Evolutionary conservation across 2,113 vertebrate genomes (phyloP).

Genomic region (Chunga burmeisteri): DNA sequence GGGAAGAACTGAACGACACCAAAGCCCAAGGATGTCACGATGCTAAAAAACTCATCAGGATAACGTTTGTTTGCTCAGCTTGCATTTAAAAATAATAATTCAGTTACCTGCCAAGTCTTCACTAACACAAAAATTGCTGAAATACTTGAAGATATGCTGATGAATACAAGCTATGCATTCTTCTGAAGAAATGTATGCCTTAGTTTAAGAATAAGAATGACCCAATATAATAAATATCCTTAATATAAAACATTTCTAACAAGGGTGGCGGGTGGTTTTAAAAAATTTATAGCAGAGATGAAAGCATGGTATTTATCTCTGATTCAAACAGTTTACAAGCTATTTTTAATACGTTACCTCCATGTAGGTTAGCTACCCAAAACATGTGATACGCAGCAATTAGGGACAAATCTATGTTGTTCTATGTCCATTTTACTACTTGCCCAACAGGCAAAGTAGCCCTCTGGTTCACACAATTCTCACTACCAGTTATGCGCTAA

Average conservation of each 20-base stretch:
- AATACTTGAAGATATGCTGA: not conserved
- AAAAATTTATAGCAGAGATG: not conserved
- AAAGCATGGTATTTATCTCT: not conserved
- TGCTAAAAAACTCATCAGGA: not conserved
- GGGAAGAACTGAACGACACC: not conserved
- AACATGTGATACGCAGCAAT: fast-evolving
- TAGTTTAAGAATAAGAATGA: not conserved
- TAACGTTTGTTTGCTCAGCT: not conserved
- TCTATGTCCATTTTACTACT: not conserved
- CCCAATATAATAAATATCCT: not conserved
- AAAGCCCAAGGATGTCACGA: not conserved
- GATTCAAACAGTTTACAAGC: not conserved
- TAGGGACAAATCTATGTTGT: not conserved
- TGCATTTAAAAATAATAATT: not conserved
- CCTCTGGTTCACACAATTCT: not conserved
- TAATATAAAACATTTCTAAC: not conserved
- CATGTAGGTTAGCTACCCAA: not conserved
- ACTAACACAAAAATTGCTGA: not conserved
- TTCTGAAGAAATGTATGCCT: not conserved
- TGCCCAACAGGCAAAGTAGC: not conserved
- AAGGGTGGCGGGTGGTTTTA: not conserved
- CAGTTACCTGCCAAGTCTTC: not conserved
- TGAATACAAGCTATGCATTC: not conserved
- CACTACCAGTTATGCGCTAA: not conserved
- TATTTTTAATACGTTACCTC: not conserved